phyloP scores from a whole-genome alignment of 2,113 vertebrate species.

The Strigops habroptila region DNA sequence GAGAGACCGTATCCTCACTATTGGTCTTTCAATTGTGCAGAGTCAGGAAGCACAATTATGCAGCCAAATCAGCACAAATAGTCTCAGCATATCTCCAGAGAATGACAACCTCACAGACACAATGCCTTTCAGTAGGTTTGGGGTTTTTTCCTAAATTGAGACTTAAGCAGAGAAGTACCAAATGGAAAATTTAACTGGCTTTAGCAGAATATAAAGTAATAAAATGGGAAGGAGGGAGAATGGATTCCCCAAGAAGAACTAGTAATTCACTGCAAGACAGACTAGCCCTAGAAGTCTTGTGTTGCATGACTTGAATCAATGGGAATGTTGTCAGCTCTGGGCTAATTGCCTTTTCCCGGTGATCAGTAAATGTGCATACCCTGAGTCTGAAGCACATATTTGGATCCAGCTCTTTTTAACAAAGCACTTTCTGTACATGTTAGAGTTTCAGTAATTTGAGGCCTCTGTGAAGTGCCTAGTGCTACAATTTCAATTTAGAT shows the following conservation, averaged over 20 bases:
- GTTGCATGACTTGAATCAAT: not conserved
- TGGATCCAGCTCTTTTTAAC: not conserved
- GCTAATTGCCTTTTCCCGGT: not conserved
- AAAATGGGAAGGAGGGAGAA: not conserved
- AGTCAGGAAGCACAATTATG: not conserved
- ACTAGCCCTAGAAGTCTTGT: not conserved
- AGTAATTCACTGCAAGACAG: not conserved
- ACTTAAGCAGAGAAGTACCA: not conserved
- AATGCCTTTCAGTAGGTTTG: not conserved
- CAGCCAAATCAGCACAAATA: not conserved
- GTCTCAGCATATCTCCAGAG: not conserved
- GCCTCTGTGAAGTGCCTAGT: not conserved
- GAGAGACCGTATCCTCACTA: not conserved
- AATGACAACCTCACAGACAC: not conserved
- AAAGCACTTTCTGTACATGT: not conserved
- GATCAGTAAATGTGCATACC: not conserved
- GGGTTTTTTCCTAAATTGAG: not conserved
- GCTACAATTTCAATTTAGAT: not conserved
- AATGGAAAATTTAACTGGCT: not conserved
- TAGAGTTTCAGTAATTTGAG: not conserved
- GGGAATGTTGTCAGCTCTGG: not conserved
- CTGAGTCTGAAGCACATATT: not conserved
- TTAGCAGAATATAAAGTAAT: not conserved
- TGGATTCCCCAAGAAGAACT: not conserved
- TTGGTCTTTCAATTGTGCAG: accelerated